These are phyloP conservation scores for Paramormyrops kingsleyae DNA, from an alignment of 2,113 vertebrate genomes.

Conservation along the genomic window DNA sequence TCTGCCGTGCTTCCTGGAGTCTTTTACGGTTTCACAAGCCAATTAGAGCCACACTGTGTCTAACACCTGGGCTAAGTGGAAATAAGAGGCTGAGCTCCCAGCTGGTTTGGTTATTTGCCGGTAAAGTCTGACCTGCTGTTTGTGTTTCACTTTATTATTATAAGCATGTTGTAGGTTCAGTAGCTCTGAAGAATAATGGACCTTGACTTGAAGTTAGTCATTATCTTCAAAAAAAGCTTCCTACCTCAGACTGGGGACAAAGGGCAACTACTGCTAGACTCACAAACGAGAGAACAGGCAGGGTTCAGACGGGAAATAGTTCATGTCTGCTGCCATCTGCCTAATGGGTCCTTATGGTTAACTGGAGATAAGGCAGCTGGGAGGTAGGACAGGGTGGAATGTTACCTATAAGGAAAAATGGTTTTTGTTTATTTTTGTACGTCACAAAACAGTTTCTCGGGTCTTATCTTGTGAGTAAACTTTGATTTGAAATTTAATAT, in stretches of 20 bases:
- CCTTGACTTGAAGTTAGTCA: background rate
- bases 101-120: background rate
- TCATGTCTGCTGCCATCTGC: background rate
- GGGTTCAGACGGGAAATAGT: background rate
- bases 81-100: background rate
- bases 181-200: background rate
- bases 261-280: background rate
- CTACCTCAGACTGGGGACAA: background rate
- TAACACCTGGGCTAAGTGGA: background rate
- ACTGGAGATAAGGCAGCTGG: background rate
- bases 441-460: background rate
- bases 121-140: background rate
- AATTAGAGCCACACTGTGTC: background rate
- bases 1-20: background rate
- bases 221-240: background rate
- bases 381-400: background rate
- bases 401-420: background rate
- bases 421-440: background rate
- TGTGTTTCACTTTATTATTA: background rate
- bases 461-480: background rate
- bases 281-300: background rate
- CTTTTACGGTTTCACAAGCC: conserved; percentile 9
- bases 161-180: background rate
- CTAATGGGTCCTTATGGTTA: background rate
- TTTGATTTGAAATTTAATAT: background rate